Percentiles rank a stretch among this genome's conserved stretches.
phyloP scores from a whole-genome alignment of 2,113 vertebrate species.

The Festucalex cinctus region DNA sequence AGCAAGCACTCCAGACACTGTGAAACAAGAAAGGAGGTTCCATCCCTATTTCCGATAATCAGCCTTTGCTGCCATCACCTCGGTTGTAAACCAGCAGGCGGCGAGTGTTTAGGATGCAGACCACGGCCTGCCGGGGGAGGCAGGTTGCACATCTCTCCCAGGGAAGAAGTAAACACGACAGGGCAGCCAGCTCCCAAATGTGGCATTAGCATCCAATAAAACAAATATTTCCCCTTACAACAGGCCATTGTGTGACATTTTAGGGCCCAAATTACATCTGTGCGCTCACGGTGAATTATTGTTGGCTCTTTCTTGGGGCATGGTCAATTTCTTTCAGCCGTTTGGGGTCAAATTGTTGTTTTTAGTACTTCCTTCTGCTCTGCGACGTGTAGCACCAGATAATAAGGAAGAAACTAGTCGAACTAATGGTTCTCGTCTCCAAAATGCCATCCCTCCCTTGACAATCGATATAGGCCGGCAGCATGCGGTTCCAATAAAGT shows the following conservation, averaged over 20 bases:
- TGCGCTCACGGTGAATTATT: not conserved
- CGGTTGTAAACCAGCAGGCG: constrained; percentile 22
- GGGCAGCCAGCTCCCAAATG: constrained; percentile 34
- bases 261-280: constrained; percentile 14
- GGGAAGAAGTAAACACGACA: constrained; percentile 48
- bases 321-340: not conserved
- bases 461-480: not conserved
- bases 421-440: not conserved
- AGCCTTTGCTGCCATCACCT: constrained; percentile 10
- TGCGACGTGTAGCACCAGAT: not conserved
- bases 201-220: constrained; percentile 39
- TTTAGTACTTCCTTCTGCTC: not conserved
- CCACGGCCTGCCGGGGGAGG: constrained; percentile 20
- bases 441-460: not conserved
- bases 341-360: not conserved
- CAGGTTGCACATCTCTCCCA: constrained; percentile 45
- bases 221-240: constrained; percentile 26
- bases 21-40: not conserved
- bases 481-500: constrained; percentile 2
- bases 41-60: constrained; percentile 23
- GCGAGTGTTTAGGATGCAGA: constrained; percentile 33
- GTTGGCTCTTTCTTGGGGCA: not conserved
- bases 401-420: not conserved
- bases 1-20: not conserved
- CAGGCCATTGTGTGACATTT: constrained; percentile 1